A percentile compares a stretch with the other conserved stretches of the same genome.
Conservation (phyloP, 2,888 invertebrate species). For the Oxystoma pomonae region DNA sequence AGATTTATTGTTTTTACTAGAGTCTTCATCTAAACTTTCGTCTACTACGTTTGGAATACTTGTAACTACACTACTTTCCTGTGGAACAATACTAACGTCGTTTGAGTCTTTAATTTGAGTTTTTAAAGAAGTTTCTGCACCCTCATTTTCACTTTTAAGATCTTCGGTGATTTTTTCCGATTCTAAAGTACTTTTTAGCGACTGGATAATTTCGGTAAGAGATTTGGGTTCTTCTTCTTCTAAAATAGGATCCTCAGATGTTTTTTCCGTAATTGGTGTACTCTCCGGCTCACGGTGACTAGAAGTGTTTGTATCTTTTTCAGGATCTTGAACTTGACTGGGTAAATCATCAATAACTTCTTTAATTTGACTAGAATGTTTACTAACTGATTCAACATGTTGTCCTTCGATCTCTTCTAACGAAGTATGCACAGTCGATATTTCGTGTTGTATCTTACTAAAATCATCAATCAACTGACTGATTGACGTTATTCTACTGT, state of each 20-base stretch:
- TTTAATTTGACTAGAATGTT: background rate
- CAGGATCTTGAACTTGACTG: background rate
- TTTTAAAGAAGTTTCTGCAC: background rate
- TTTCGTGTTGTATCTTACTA: conserved; percentile 35
- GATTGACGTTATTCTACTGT: conserved; percentile 33
- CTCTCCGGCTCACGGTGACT: background rate
- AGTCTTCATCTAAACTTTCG: background rate
- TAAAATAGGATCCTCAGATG: background rate
- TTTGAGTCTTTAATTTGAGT: background rate
- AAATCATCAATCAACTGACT: conserved; percentile 36
- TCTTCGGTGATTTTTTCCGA: conserved; percentile 13
- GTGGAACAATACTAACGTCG: conserved; percentile 1
- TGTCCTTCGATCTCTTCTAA: conserved; percentile 1
- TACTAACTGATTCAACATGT: background rate
- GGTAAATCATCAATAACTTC: background rate
- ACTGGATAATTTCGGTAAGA: background rate
- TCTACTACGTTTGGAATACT: too few relatives aligned
- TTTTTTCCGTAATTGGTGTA: background rate
- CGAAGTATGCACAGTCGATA: conserved; percentile 21
- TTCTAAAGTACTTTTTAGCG: background rate
- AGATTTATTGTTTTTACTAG: background rate
- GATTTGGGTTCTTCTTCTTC: background rate
- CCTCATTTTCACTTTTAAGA: background rate
- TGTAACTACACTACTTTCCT: background rate
- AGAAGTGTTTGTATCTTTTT: background rate